A percentile compares a stretch with the other conserved stretches of the same genome.
These are phyloP conservation scores for Pogonognathellus flavescens DNA, from an alignment of 1,140 invertebrate species.

Conservation along the genomic window DNA sequence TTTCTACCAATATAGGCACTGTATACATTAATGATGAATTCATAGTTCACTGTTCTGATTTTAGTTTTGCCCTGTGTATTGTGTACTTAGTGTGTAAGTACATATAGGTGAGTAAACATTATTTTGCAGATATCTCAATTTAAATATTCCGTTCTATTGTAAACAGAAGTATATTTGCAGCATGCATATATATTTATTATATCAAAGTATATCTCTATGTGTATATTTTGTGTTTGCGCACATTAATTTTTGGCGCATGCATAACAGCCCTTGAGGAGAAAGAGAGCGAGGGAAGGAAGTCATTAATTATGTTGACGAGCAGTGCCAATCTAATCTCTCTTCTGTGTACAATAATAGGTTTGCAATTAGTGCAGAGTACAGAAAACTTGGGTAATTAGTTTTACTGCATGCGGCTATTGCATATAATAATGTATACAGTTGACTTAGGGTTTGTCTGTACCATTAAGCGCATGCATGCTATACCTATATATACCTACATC, in stretches of 20 bases:
- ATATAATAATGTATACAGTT: neutral
- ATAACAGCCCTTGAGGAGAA: conserved; percentile 45
- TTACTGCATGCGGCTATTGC: conserved; percentile 44
- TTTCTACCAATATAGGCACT: no score
- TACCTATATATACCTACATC: neutral
- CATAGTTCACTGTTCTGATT: no score
- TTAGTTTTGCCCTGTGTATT: no score
- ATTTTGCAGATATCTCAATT: no score
- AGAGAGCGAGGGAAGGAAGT: conserved; percentile 56
- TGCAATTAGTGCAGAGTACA: conserved; percentile 48
- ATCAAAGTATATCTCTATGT: neutral
- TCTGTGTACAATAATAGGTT: conserved; percentile 50
- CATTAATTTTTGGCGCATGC: conserved; percentile 48
- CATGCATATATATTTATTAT: neutral
- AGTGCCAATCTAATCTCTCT: conserved; percentile 60
- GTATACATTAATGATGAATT: no score
- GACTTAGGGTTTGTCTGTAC: neutral
- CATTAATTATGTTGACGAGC: conserved; percentile 61
- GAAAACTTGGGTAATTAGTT: conserved; percentile 50
- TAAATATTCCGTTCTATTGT: no score
- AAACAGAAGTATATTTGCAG: no score
- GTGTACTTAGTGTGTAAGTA: no score
- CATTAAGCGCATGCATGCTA: neutral
- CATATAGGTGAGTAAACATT: no score
- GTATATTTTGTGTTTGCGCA: conserved; percentile 32